These are phyloP conservation scores for Prolemur simus DNA, from an alignment of 2,113 vertebrate species.

Conservation along the genomic window DNA sequence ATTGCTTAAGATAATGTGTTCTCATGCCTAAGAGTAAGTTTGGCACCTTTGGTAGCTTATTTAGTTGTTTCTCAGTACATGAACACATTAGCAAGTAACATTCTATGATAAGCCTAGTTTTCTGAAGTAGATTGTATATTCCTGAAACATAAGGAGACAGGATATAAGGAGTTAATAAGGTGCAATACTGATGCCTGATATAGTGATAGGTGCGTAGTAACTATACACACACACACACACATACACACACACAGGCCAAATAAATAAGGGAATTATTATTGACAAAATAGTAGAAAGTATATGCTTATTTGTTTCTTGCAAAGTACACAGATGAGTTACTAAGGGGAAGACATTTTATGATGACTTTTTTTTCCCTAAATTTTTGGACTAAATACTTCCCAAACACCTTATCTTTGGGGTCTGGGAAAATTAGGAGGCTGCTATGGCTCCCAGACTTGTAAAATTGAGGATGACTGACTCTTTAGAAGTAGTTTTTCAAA, in stretches of 20 bases:
- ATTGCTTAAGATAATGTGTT: neutral
- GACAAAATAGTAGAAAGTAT: neutral
- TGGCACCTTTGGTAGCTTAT: neutral
- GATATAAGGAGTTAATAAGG: neutral
- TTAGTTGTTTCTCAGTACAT: neutral
- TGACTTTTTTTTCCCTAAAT: neutral
- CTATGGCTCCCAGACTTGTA: neutral
- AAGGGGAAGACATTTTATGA: neutral
- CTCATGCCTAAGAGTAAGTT: neutral
- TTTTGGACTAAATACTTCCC: neutral
- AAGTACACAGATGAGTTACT: neutral
- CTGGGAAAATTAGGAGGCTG: neutral
- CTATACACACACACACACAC: neutral
- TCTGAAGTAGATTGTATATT: neutral
- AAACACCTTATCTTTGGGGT: neutral
- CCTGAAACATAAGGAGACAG: neutral
- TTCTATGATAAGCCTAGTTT: neutral
- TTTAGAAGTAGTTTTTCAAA: constrained; percentile 41
- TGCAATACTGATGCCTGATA: neutral
- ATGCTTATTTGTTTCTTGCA: neutral
- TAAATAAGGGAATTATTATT: neutral
- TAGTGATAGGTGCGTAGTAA: neutral
- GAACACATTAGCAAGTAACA: neutral
- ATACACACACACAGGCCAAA: neutral
- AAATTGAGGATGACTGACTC: neutral